Percentiles rank a stretch among this genome's conserved stretches.
Conservation (phyloP, 2,113 vertebrate species). For the Scartelaos histophorus region DNA sequence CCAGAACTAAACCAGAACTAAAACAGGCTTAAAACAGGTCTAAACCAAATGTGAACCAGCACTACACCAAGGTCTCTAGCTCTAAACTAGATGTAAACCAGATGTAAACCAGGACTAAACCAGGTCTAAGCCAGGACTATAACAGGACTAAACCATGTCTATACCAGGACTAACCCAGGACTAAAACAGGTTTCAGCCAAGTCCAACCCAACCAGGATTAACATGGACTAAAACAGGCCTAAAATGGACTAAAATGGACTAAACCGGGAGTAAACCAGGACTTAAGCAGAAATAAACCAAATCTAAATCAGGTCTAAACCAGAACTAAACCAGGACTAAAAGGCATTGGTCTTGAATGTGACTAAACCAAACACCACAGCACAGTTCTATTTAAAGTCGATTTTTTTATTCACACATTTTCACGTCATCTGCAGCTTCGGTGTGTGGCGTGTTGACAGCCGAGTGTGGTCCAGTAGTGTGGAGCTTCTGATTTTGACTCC, state of each 20-base stretch:
- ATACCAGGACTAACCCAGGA: no score
- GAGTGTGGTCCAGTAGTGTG: neutral
- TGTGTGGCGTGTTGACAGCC: neutral
- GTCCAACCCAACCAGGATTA: no score
- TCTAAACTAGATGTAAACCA: neutral
- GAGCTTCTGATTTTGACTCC: neutral
- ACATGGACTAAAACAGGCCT: neutral
- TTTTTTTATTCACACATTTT: neutral
- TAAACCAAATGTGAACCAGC: neutral
- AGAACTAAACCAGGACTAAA: no score
- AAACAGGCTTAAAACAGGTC: neutral
- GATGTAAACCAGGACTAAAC: neutral
- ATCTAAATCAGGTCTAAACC: no score
- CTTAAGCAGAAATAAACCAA: no score
- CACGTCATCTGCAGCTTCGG: neutral
- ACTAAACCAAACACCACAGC: no score
- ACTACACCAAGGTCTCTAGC: no score
- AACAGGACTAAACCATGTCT: no score
- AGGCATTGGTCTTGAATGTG: no score
- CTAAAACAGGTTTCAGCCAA: neutral
- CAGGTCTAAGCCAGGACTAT: neutral
- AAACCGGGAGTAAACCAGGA: no score
- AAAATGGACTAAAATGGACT: neutral
- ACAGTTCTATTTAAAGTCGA: no score
- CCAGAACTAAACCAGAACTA: neutral